Percentiles rank a stretch among this genome's conserved stretches.
Conservation (phyloP, 2,888 invertebrate genomes). For the Trissolcus japonicus region DNA sequence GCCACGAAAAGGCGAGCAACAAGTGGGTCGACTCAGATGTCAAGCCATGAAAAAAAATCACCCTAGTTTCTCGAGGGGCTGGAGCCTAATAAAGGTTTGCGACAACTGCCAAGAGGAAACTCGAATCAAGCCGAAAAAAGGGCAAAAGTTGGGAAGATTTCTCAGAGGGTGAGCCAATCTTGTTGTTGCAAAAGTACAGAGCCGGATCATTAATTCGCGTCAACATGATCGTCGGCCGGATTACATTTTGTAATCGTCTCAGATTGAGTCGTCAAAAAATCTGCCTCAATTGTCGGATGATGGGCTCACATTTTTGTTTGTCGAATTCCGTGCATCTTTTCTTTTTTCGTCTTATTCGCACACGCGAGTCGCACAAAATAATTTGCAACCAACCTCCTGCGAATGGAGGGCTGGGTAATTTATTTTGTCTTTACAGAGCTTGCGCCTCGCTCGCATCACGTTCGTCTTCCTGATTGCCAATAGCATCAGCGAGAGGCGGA, state of each 20-base stretch:
- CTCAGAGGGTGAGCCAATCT: constrained; percentile 38
- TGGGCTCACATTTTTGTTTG: constrained; percentile 8
- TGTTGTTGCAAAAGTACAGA: constrained; percentile 1
- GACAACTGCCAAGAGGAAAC: constrained; percentile 54
- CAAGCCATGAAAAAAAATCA: constrained; percentile 75
- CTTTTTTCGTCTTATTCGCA: constrained; percentile 5
- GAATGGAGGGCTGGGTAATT: constrained; percentile 63
- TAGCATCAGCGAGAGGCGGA: constrained; percentile 57
- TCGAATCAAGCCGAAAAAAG: constrained; percentile 35
- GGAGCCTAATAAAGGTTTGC: constrained; percentile 61
- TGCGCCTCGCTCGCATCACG: constrained; percentile 59
- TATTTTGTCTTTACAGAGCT: constrained; percentile 65
- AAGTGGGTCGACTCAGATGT: constrained; percentile 69
- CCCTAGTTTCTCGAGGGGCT: constrained; percentile 65
- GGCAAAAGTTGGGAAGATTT: constrained; percentile 43
- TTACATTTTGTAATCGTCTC: constrained; percentile 20
- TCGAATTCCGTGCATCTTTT: constrained; percentile 4
- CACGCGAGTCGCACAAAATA: constrained; percentile 57
- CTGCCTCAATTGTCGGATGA: constrained; percentile 17
- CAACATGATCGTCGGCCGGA: constrained; percentile 27
- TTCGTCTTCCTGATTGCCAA: constrained; percentile 67
- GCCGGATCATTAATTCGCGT: constrained; percentile 27
- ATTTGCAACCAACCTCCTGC: constrained; percentile 62
- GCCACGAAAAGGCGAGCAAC: constrained; percentile 62
- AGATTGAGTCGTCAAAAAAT: constrained; percentile 18